Percentiles rank a stretch among this genome's conserved stretches.
phyloP scores from a whole-genome alignment of 2,888 invertebrate genomes.

The Hyles lineata region DNA sequence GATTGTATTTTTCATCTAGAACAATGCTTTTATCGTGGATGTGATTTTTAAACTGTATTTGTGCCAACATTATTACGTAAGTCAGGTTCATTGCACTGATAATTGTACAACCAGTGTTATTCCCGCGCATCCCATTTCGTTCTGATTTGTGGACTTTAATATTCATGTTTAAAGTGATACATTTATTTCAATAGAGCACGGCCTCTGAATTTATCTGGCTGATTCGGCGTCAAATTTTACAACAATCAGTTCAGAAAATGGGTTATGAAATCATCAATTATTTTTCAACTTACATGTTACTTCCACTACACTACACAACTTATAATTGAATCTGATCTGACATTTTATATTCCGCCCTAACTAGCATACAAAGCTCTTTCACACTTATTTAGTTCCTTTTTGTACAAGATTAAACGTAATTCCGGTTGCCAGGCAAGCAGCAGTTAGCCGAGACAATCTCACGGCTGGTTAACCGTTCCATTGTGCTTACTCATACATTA shows the following conservation, averaged over 20 bases:
- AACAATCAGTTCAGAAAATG: too few species aligned
- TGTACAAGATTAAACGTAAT: not conserved
- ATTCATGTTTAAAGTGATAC: too few species aligned
- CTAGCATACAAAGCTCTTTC: too few species aligned
- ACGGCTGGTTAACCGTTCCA: conserved; percentile 6
- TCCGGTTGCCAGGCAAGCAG: conserved; percentile 1
- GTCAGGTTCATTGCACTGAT: conserved; percentile 15
- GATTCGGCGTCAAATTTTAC: too few species aligned
- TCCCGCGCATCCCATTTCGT: not conserved
- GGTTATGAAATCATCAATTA: too few species aligned
- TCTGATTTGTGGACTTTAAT: not conserved
- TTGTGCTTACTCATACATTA: not conserved
- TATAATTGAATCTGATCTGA: too few species aligned
- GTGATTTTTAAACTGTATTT: not conserved
- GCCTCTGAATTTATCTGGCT: too few species aligned
- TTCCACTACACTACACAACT: too few species aligned
- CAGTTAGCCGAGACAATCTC: not conserved
- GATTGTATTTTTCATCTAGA: conserved; percentile 19
- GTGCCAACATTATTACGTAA: conserved; percentile 14
- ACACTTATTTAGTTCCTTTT: too few species aligned
- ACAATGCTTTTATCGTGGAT: not conserved
- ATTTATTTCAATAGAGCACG: too few species aligned
- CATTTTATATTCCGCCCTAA: too few species aligned
- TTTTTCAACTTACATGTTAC: too few species aligned
- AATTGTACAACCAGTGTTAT: not conserved